Evolutionary conservation across 2,113 vertebrate genomes (phyloP), one percentile per base, ranked within the genome.

Genomic region (Semicossyphus pulcher): DNA sequence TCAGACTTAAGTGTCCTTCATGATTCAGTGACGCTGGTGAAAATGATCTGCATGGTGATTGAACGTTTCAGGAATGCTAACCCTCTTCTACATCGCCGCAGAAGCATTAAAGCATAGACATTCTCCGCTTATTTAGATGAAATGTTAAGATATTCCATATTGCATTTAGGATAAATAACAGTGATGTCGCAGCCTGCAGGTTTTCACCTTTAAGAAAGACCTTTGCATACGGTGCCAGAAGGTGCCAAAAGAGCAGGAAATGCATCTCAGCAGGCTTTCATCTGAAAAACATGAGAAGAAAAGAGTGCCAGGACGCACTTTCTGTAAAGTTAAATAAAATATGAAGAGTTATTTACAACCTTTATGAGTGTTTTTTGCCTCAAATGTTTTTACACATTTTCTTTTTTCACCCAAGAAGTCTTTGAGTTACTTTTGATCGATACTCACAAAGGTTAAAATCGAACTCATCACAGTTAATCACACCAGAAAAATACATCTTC

Each of bases 1-100:
- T 86, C 75, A 83, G 80, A 89, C 85, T 88, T 90, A 88, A 90
- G 86, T 90, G 90, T 89, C 90, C 90, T 91, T 90, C 88, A 91
- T 90, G 86, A 90, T 75, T 90, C 90, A 90, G 78, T 64, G 88
- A 71, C 36, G 69, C 86, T 85, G 3, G 57, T 84, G 86, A 85
- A 90, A 91, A 89, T 90, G 60, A 89, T 91, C 77, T 90, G 88
- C 88, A 90, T 89, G 88, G 83, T 82, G 85, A 85, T 61, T 81
- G 85, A 86, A 85, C 86, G 63, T 81, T 81, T 23, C 77, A 80
- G 81, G 85, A 90, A 90, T 89, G 77, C 79, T 72, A 87, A 92
- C 84, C 64, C 58, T 39, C 64, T 49, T 41, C 42, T 61, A 44
- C 71, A 63, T 72, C 76, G 77, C 75, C 3, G 72, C 81, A 80